Conservation (phyloP, 2,113 vertebrate species). For the Toxostoma redivivum region DNA sequence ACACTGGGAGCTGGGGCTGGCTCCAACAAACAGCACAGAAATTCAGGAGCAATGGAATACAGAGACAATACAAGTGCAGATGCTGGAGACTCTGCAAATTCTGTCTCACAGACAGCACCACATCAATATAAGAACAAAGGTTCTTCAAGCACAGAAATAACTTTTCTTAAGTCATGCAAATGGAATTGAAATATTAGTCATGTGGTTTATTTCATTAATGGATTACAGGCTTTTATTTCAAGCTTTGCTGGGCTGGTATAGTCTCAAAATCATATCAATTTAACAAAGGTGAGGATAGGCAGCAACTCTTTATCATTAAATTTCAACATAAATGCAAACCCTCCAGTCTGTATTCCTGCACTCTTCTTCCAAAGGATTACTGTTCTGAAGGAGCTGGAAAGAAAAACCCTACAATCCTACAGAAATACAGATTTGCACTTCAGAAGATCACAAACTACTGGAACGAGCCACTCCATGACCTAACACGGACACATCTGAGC, state of each 20-base stretch:
- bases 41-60: background rate
- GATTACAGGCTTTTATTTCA: background rate
- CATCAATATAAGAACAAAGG: background rate
- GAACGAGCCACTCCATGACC: background rate
- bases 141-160: background rate
- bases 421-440: background rate
- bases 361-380: background rate
- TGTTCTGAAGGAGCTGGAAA: background rate
- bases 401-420: background rate
- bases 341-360: background rate
- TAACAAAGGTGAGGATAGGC: background rate
- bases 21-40: background rate
- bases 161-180: background rate
- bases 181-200: background rate
- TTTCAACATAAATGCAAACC: background rate
- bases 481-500: background rate
- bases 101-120: background rate
- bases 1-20: background rate
- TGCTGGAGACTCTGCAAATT: background rate
- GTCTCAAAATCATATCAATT: background rate
- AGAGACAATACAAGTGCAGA: background rate
- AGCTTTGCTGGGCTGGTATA: background rate
- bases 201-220: background rate
- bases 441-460: background rate
- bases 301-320: background rate